phyloP scores from a whole-genome alignment of 2,113 vertebrate genomes.

The Proterorhinus semilunaris region DNA sequence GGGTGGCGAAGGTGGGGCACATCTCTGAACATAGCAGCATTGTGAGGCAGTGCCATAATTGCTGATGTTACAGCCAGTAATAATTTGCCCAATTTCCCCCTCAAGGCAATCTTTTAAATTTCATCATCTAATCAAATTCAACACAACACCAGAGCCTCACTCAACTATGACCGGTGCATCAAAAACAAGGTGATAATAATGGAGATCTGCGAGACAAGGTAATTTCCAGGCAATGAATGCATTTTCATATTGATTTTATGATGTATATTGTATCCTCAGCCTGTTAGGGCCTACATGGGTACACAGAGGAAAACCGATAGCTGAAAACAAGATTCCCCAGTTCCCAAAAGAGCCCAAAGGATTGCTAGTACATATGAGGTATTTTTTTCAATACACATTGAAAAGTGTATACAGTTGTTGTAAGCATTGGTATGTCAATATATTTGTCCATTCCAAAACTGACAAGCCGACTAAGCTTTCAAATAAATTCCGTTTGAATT shows the following conservation, averaged over 20 bases:
- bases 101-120: slow-evolving; percentile 53
- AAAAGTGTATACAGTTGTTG: slow-evolving; percentile 6
- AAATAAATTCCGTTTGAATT: too few relatives aligned
- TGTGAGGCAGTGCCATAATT: slow-evolving; percentile 49
- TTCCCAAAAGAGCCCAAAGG: slow-evolving; percentile 13
- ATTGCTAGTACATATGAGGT: slow-evolving; percentile 1
- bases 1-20: slow-evolving; percentile 45
- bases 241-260: slow-evolving; percentile 27
- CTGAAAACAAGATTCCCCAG: slow-evolving; percentile 23
- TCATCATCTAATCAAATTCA: slow-evolving; percentile 62
- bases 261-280: slow-evolving; percentile 73
- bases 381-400: neutral
- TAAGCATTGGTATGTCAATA: too few relatives aligned
- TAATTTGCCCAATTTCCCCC: slow-evolving; percentile 45
- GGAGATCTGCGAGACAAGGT: slow-evolving; percentile 32
- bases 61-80: slow-evolving; percentile 58
- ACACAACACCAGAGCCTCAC: slow-evolving; percentile 36
- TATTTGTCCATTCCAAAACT: too few relatives aligned
- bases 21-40: slow-evolving; percentile 43
- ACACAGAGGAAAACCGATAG: slow-evolving; percentile 77
- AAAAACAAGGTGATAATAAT: slow-evolving; percentile 45
- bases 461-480: too few relatives aligned
- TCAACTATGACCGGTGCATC: slow-evolving; percentile 35
- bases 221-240: slow-evolving; percentile 14
- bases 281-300: slow-evolving; percentile 75